phyloP scores from a whole-genome alignment of 2,888 invertebrate genomes.

The Torymus tubicola region DNA sequence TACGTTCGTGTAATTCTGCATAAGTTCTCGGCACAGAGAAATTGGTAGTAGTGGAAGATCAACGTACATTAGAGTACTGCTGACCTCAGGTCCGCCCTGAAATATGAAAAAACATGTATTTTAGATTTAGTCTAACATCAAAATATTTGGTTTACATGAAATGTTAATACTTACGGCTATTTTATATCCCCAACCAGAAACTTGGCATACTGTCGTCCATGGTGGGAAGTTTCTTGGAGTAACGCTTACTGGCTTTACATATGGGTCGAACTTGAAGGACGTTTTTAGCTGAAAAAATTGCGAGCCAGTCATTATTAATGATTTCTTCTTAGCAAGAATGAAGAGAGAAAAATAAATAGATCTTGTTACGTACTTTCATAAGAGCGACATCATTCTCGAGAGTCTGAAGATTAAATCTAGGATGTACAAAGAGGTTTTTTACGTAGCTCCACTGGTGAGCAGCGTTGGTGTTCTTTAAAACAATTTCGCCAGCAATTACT shows the following conservation, averaged over 20 bases:
- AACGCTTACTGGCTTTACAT: slow-evolving; percentile 54
- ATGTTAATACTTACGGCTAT: slow-evolving; percentile 60
- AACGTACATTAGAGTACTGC: slow-evolving; percentile 67
- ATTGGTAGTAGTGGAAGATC: slow-evolving; percentile 64
- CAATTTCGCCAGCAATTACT: slow-evolving; percentile 65
- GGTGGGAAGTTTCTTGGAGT: slow-evolving; percentile 21
- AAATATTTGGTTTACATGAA: too few relatives aligned
- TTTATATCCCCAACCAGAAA: slow-evolving; percentile 70
- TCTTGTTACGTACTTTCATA: slow-evolving; percentile 60
- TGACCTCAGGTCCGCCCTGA: slow-evolving; percentile 44
- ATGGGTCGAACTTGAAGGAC: slow-evolving; percentile 60
- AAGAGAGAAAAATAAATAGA: too few relatives aligned
- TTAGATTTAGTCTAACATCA: not conserved
- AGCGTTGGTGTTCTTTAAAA: slow-evolving; percentile 46
- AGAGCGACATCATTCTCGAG: slow-evolving; percentile 69
- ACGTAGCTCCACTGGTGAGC: slow-evolving; percentile 62
- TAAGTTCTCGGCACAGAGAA: slow-evolving; percentile 61
- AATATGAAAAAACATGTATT: not conserved
- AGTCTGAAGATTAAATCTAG: slow-evolving; percentile 48
- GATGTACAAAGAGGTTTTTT: slow-evolving; percentile 60
- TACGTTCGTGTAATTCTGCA: slow-evolving; percentile 60
- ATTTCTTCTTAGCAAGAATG: too few relatives aligned
- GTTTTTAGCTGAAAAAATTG: slow-evolving; percentile 60
- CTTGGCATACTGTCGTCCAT: slow-evolving; percentile 61
- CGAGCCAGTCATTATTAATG: too few relatives aligned